These are phyloP conservation scores for Corythaeola cristata DNA, from an alignment of 2,113 vertebrate species.

Conservation along the genomic window DNA sequence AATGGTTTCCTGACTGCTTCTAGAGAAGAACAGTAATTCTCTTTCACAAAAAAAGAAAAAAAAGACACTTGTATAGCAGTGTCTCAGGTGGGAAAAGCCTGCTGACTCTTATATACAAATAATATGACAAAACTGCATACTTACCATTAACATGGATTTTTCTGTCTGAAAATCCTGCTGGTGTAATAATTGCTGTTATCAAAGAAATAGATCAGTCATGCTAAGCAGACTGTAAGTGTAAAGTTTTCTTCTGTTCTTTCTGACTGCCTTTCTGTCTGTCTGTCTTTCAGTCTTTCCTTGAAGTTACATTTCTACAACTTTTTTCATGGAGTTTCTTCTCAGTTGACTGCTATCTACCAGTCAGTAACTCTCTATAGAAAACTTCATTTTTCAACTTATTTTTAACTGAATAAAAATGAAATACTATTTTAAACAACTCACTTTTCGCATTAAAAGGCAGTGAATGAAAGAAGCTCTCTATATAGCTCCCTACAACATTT, in stretches of 20 bases:
- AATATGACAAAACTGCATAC: not conserved
- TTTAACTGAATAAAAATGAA: not conserved
- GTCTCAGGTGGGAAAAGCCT: not conserved
- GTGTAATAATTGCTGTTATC: not conserved
- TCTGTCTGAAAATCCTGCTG: not conserved
- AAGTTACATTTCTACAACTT: not conserved
- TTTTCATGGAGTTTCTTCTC: not conserved
- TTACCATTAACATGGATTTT: not conserved
- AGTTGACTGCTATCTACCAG: not conserved
- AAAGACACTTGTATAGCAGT: not conserved
- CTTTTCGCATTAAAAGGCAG: not conserved
- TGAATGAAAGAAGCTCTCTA: not conserved
- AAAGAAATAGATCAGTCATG: not conserved
- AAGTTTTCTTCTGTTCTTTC: not conserved
- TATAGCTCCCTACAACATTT: not conserved
- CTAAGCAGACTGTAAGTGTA: not conserved
- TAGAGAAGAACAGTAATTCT: not conserved
- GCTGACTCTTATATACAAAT: not conserved
- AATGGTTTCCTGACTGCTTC: not conserved
- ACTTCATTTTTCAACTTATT: not conserved
- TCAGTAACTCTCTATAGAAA: not conserved
- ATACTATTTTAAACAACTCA: constrained; percentile 20
- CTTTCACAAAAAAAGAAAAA: not conserved
- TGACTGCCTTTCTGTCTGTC: not conserved
- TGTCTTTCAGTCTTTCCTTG: not conserved